These are phyloP conservation scores for Pseudorasbora parva DNA, from an alignment of 2,113 vertebrate species.

Conservation along the genomic window DNA sequence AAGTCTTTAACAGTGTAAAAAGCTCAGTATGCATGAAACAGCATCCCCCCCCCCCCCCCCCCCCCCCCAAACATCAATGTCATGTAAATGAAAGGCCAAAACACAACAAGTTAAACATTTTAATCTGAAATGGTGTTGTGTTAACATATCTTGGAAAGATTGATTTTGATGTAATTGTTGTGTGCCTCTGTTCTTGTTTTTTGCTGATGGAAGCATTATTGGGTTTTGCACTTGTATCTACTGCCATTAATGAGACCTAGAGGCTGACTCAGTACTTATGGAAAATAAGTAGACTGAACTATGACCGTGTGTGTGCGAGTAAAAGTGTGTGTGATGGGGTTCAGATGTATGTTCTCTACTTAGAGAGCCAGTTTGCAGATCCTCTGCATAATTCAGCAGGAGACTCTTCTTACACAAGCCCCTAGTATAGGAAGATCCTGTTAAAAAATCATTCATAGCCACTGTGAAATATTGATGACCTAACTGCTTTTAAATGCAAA, in stretches of 20 bases:
- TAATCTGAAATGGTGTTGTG: no score
- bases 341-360: conserved; percentile 28
- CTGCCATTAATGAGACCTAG: background rate
- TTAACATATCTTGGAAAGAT: background rate
- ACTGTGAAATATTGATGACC: conserved; percentile 70
- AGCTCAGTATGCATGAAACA: no score
- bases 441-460: conserved; percentile 66
- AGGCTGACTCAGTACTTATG: background rate
- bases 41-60: no score
- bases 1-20: no score
- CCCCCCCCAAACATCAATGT: no score
- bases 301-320: background rate
- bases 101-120: no score
- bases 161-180: background rate
- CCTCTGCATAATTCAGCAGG: conserved; percentile 69
- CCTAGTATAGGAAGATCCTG: conserved; percentile 61
- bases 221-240: background rate
- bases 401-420: conserved; percentile 70
- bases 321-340: conserved; percentile 28
- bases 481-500: conserved; percentile 69
- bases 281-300: background rate
- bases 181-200: background rate
- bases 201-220: conserved; percentile 22
- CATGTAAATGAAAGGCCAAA: no score
- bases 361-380: conserved; percentile 25